phyloP scores from a whole-genome alignment of 2,888 invertebrate species.

The Fissipunctia ypsillon region DNA sequence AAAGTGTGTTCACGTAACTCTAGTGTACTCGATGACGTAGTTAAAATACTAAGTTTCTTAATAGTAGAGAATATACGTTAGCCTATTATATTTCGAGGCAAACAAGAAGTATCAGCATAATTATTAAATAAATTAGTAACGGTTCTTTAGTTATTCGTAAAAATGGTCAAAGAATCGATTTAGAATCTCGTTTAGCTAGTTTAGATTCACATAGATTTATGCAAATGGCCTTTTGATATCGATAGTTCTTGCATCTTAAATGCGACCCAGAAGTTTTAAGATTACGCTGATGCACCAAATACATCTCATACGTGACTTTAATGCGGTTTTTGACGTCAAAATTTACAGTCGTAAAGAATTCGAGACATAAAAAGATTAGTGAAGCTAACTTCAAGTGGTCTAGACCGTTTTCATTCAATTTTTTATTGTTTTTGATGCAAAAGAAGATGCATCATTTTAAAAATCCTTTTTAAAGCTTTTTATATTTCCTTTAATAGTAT shows the following conservation, averaged over 20 bases:
- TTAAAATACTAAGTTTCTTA: background rate
- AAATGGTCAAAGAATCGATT: slow-evolving; percentile 15
- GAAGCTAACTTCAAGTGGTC: slow-evolving; percentile 47
- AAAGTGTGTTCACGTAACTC: slow-evolving; percentile 31
- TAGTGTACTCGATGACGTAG: slow-evolving; percentile 6
- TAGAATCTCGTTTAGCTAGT: slow-evolving; percentile 35
- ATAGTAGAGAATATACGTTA: background rate
- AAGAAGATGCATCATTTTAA: slow-evolving; percentile 25
- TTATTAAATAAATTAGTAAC: slow-evolving; percentile 45
- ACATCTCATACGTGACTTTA: slow-evolving; percentile 60
- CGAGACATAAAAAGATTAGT: slow-evolving; percentile 30
- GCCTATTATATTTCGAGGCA: slow-evolving; percentile 11
- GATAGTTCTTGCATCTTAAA: slow-evolving; percentile 13
- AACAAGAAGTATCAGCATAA: slow-evolving; percentile 24
- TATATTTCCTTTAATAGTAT: slow-evolving; percentile 25
- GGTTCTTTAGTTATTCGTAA: slow-evolving; percentile 44
- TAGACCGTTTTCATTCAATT: slow-evolving; percentile 50
- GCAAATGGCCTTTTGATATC: slow-evolving; percentile 19
- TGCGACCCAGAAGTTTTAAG: background rate
- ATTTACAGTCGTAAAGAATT: slow-evolving; percentile 45
- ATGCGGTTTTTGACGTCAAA: slow-evolving; percentile 73
- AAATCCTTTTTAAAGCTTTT: slow-evolving; percentile 3
- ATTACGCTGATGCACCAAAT: slow-evolving; percentile 62
- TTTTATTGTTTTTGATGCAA: slow-evolving; percentile 21
- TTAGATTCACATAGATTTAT: slow-evolving; percentile 23